Percentiles rank a stretch among this genome's conserved stretches.
These are phyloP conservation scores for Podotricha telesiphe DNA, from an alignment of 2,888 invertebrate species.

Conservation along the genomic window DNA sequence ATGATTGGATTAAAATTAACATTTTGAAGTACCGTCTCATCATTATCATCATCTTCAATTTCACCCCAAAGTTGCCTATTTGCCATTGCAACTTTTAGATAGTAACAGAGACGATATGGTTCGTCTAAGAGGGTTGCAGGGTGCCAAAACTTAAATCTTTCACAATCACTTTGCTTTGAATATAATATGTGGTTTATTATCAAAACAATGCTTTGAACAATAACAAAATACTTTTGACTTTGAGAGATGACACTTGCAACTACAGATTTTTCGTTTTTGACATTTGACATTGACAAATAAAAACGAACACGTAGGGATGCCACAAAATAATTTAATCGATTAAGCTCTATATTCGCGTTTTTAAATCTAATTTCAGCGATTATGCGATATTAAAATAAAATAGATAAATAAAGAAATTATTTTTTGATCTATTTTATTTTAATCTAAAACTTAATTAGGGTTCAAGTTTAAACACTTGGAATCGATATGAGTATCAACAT, in stretches of 20 bases:
- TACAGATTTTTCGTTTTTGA: background rate
- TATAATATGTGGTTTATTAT: background rate
- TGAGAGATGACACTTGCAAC: background rate
- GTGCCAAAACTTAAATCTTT: background rate
- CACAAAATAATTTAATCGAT: background rate
- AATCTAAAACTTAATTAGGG: no score
- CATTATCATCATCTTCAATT: conserved; percentile 65
- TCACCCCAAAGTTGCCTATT: conserved; percentile 72
- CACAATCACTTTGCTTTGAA: background rate
- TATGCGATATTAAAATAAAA: no score
- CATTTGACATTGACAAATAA: background rate
- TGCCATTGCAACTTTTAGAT: conserved; percentile 51
- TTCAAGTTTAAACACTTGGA: no score
- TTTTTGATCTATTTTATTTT: no score
- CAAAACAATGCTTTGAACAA: background rate
- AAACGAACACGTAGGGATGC: background rate
- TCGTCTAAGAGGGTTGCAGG: background rate
- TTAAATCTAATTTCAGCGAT: no score
- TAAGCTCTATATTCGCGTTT: no score
- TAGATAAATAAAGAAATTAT: no score
- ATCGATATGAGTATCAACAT: no score
- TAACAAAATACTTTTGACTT: conserved; percentile 5
- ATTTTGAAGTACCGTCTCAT: conserved; percentile 67
- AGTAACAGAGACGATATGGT: background rate
- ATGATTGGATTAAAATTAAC: conserved; percentile 80